Evolutionary conservation across 2,797 vertebrate genomes (phyloP), one percentile per base, ranked within the genome.

Genomic region (Mus spretus): DNA sequence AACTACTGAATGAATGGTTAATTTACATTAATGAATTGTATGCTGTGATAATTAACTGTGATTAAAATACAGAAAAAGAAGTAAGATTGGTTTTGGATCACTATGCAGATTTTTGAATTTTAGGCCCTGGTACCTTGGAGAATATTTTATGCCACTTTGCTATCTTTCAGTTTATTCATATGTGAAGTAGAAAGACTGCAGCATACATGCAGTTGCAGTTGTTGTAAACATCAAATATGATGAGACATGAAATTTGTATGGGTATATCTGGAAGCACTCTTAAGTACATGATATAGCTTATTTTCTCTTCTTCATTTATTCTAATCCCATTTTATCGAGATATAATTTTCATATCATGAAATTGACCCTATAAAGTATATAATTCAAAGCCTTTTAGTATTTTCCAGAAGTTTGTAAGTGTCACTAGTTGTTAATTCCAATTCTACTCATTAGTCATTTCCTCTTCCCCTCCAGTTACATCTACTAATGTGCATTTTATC

Each of bases 21-120:
- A 89, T 78, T 92, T 94, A 94, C 80, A 86, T 83, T 78, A 8
- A 65, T 37, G 20, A 89, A 91, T 70, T 92, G 77, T 79, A 87
- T 77, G 34, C 1, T 67, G 57, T 84, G 26, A 34, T 85, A 83
- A 91, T 87, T 80, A 74, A 22, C 17, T 57, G 19, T 55, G 67
- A 61, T 89, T n/a, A 61, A 61, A 88, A 82, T 61, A 78, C 24
- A n/a, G 55, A 44, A 86, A 86, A 86, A 26, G 20, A 85, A 53
- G 6, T 53, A n/a, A 50, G 19, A 34, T 53, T 50, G 65, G 17
- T 70, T 86, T 50, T 86, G 63, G 1, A n/a, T 70, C 65, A 34
- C 20, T 70, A 70, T n/a, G 31, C 5, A 12, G 6, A 3, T 63
- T 47, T 63, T n/a, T 53, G 20, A 86, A 86, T 53, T 86, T 70